These are phyloP conservation scores for Ruditapes philippinarum DNA, from an alignment of 1,140 invertebrate genomes.

Conservation along the genomic window DNA sequence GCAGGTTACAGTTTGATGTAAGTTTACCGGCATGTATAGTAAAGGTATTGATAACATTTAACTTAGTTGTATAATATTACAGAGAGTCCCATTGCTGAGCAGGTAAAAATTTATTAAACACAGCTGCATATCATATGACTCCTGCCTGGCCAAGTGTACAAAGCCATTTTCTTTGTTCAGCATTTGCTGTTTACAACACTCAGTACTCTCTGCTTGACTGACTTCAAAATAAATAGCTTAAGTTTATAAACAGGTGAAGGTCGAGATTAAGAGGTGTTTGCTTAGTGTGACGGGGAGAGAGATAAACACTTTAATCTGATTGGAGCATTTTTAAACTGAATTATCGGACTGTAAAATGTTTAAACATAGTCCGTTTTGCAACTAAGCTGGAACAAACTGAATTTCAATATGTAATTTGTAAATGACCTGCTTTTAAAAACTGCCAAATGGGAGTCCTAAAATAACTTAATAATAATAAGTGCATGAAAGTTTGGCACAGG, in stretches of 20 bases:
- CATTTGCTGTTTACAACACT: background rate
- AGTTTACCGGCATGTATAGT: too few relatives aligned
- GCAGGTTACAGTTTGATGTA: background rate
- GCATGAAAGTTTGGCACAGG: background rate
- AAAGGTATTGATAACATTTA: too few relatives aligned
- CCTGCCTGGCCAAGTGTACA: background rate
- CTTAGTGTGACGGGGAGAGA: background rate
- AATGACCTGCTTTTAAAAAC: background rate
- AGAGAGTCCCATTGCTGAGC: too few relatives aligned
- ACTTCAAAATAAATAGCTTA: conserved; percentile 35
- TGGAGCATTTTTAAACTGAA: background rate
- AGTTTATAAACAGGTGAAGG: conserved; percentile 3
- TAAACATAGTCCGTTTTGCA: background rate
- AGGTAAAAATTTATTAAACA: too few relatives aligned
- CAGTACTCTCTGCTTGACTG: conserved; percentile 15
- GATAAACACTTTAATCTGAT: background rate
- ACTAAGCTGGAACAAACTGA: background rate
- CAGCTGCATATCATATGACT: too few relatives aligned
- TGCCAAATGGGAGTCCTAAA: conserved; percentile 1
- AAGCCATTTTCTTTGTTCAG: background rate
- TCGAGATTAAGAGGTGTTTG: background rate
- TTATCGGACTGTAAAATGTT: too few relatives aligned
- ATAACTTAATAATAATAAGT: background rate
- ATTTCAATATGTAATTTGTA: too few relatives aligned
- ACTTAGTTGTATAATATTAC: too few relatives aligned